A percentile compares a stretch with the other conserved stretches of the same genome.
phyloP scores from a whole-genome alignment of 2,888 invertebrate species.

The Arctia plantaginis region DNA sequence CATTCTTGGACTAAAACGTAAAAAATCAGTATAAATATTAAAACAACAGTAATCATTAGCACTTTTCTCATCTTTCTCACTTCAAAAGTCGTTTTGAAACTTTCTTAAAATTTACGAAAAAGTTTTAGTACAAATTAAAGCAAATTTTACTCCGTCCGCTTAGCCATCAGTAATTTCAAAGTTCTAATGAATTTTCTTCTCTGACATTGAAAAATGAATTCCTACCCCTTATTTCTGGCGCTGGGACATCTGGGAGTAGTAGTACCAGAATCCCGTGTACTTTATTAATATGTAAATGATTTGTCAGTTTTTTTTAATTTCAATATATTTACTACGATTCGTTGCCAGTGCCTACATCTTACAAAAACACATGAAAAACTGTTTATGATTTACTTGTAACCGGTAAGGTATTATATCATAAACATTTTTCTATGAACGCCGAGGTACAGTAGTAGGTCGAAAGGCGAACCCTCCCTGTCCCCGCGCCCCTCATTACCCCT shows the following conservation, averaged over 20 bases:
- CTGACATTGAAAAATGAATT: slow-evolving; percentile 86
- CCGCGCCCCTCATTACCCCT: slow-evolving; percentile 83
- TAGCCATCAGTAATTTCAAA: slow-evolving; percentile 86
- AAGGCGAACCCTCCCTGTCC: slow-evolving; percentile 59
- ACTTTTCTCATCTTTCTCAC: slow-evolving; percentile 79
- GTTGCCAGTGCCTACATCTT: not conserved
- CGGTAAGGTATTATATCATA: slow-evolving; percentile 22
- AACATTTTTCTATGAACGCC: slow-evolving; percentile 62
- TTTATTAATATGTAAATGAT: slow-evolving; percentile 54
- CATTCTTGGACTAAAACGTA: slow-evolving; percentile 41
- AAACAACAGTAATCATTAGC: slow-evolving; percentile 82
- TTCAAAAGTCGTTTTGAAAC: slow-evolving; percentile 82
- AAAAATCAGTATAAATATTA: slow-evolving; percentile 53
- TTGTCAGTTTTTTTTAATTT: slow-evolving; percentile 7
- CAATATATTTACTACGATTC: not conserved
- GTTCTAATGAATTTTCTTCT: slow-evolving; percentile 86
- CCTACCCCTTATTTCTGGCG: slow-evolving; percentile 73
- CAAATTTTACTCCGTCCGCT: slow-evolving; percentile 85
- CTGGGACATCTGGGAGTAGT: slow-evolving; percentile 67
- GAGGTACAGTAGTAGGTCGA: slow-evolving; percentile 58
- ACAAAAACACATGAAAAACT: not conserved
- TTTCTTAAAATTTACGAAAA: slow-evolving; percentile 82
- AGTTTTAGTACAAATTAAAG: slow-evolving; percentile 85
- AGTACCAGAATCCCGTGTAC: slow-evolving; percentile 45
- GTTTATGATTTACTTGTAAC: slow-evolving; percentile 11